These are phyloP conservation scores for Tolmerus cingulatus DNA, from an alignment of 2,888 invertebrate genomes.

Conservation along the genomic window DNA sequence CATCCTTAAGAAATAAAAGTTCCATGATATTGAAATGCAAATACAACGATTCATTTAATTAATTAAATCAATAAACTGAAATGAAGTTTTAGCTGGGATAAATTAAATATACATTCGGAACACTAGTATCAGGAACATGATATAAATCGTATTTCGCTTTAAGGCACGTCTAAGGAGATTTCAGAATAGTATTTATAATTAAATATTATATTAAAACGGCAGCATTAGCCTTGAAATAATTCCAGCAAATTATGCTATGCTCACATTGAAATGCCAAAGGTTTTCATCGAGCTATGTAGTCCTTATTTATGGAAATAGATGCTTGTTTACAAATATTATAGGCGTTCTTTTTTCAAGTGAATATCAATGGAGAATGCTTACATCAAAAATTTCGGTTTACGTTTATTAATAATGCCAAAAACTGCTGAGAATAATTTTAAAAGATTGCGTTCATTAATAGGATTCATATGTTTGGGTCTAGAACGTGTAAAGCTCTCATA, in stretches of 20 bases:
- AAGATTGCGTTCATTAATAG: neutral
- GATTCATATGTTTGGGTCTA: neutral
- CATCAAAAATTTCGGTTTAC: neutral
- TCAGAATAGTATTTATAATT: neutral
- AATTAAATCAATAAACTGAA: neutral
- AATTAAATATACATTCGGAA: neutral
- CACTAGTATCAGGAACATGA: neutral
- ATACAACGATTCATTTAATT: neutral
- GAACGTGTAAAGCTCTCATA: neutral
- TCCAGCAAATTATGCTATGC: neutral
- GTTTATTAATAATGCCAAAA: too few relatives aligned
- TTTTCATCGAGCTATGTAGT: neutral
- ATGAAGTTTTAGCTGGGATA: neutral
- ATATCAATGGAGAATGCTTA: too few relatives aligned
- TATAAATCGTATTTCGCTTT: neutral
- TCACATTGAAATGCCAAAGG: neutral
- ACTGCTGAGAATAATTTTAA: neutral
- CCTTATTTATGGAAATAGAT: neutral
- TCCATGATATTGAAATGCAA: neutral
- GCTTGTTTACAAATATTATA: neutral
- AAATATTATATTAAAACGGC: neutral
- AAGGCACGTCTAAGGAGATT: neutral
- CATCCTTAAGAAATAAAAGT: neutral
- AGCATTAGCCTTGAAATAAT: neutral
- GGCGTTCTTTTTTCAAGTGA: too few relatives aligned